Percentiles rank a stretch among this genome's conserved stretches.
Conservation (phyloP, 2,888 invertebrate species). For the Volucella bombylans region DNA sequence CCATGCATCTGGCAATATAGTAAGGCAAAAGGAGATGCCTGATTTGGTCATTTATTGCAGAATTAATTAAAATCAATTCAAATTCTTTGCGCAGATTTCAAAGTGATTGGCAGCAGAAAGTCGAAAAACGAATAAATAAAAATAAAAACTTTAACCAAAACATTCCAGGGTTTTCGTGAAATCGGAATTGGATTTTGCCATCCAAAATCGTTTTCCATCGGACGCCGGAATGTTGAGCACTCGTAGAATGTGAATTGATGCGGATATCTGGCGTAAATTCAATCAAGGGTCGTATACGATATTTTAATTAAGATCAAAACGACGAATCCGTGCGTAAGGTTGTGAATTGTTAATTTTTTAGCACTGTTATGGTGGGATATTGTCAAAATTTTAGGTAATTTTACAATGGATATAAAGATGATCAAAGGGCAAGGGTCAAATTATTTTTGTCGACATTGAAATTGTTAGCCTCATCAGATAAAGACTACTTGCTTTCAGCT, state of each 20-base stretch:
- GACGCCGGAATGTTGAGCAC: not conserved
- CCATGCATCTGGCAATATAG: no score
- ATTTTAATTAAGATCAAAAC: slow-evolving; percentile 35
- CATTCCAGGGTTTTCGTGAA: slow-evolving; percentile 31
- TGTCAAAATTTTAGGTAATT: no score
- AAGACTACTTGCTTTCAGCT: no score
- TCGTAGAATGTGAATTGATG: not conserved
- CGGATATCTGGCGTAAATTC: not conserved
- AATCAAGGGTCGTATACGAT: slow-evolving; percentile 1
- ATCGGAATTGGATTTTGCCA: slow-evolving; percentile 20
- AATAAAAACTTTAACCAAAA: not conserved
- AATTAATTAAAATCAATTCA: slow-evolving; percentile 58
- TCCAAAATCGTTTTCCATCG: not conserved
- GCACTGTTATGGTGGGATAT: not conserved
- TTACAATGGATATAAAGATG: no score
- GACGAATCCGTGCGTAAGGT: not conserved
- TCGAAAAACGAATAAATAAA: not conserved
- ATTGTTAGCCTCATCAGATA: no score
- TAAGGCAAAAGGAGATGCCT: no score
- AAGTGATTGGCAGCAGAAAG: slow-evolving; percentile 25
- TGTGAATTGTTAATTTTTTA: not conserved
- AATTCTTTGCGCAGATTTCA: slow-evolving; percentile 27
- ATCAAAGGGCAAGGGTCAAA: no score
- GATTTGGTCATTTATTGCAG: not conserved
- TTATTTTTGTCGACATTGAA: no score